Conservation (phyloP, 2,797 vertebrate species). For the Avahi laniger region DNA sequence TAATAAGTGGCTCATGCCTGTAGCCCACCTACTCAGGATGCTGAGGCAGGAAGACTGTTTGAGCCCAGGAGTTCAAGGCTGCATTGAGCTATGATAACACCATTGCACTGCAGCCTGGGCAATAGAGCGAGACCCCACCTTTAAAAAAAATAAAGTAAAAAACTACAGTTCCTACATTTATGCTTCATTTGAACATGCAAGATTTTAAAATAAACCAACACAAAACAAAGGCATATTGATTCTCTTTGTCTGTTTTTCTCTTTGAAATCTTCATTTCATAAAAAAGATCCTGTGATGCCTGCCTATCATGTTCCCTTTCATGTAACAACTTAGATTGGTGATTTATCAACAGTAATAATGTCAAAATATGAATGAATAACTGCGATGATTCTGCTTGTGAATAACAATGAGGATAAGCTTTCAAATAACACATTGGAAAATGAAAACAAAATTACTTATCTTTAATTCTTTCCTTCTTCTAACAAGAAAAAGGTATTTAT, state of each 20-base stretch:
- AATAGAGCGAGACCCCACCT: not conserved
- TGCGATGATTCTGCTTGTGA: constrained; percentile 26
- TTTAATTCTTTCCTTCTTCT: constrained; percentile 25
- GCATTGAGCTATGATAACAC: not conserved
- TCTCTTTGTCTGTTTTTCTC: constrained; percentile 25
- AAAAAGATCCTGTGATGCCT: not conserved
- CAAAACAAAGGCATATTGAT: not conserved
- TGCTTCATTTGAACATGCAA: constrained; percentile 26
- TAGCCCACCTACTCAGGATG: not conserved
- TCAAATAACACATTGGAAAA: constrained; percentile 13
- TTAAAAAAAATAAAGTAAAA: not conserved
- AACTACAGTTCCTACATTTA: not conserved
- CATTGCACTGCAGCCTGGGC: not conserved
- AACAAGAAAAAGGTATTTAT: constrained; percentile 21
- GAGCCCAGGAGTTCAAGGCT: not conserved
- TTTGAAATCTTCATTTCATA: constrained; percentile 36
- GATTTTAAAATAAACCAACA: not conserved
- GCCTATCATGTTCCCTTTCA: constrained; percentile 17
- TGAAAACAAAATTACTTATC: not conserved
- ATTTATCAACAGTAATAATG: constrained; percentile 50
- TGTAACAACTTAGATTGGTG: constrained; percentile 34
- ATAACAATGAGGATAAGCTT: not conserved
- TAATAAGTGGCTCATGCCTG: not conserved
- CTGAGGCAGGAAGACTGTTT: not conserved
- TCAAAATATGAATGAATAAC: constrained; percentile 57